Conservation (phyloP, 1,140 invertebrate species). For the Diprion similis region DNA sequence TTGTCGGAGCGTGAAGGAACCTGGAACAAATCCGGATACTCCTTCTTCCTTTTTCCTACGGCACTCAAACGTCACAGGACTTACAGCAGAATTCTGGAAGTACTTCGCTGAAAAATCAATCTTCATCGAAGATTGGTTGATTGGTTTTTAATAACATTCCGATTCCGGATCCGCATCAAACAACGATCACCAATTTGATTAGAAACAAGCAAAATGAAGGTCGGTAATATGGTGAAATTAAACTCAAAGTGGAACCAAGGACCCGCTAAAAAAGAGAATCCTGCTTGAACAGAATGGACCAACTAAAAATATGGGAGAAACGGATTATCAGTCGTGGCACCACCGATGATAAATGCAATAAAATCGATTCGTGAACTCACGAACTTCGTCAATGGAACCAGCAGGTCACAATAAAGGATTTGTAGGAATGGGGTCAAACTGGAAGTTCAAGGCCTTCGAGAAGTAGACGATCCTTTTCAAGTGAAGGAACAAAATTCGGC, state of each 20-base stretch:
- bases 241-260: constrained; percentile 29
- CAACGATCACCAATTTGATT: constrained; percentile 11
- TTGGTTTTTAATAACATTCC: not conserved
- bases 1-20: no score
- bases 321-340: constrained; percentile 28
- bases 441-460: constrained; percentile 28
- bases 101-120: not conserved
- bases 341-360: constrained; percentile 25
- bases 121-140: not conserved
- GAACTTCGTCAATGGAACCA: constrained; percentile 25
- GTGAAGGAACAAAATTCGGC: constrained; percentile 26
- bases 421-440: constrained; percentile 33
- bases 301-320: constrained; percentile 25
- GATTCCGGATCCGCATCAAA: not conserved
- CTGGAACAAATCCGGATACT: no score
- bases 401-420: constrained; percentile 32
- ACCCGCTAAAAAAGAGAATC: constrained; percentile 23
- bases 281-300: constrained; percentile 21
- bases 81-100: no score
- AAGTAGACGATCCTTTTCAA: constrained; percentile 33
- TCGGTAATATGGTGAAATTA: constrained; percentile 21
- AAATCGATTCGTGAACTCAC: constrained; percentile 27
- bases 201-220: constrained; percentile 28
- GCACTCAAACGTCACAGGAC: no score
- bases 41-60: no score